Evolutionary conservation across 2,797 vertebrate species (phyloP), one percentile per base, ranked within the genome.

Genomic region (Emys orbicularis): DNA sequence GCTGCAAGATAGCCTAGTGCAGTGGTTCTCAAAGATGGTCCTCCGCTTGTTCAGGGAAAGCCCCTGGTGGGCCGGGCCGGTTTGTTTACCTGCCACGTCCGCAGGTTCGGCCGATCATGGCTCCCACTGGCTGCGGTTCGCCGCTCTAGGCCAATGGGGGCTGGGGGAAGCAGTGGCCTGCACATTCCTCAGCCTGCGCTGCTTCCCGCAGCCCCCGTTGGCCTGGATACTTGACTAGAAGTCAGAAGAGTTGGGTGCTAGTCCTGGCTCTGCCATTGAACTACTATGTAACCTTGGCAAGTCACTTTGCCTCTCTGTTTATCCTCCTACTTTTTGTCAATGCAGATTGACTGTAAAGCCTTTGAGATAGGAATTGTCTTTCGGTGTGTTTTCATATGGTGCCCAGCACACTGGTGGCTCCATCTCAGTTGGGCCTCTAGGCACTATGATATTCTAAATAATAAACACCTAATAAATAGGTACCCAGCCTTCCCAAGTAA

Each of bases 401-500:
- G 59, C 21, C 52, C 81, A 81, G 34, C 23, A 85, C 2, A 79
- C 3, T 12, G 68, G 54, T 0, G 76, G 92, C 2, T 61, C 88
- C 8, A 16, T 59, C n/a, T 89, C 47, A 86, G 34, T 52, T 79
- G 41, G 80, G n/a, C 25, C 23, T 76, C 34, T 68, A 19, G 34
- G 34, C 31, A 65, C 59, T 65, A 65, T 61, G 31, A 61, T 65
- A 65, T 65, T 65, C n/a, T 5, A 27, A 92, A 7, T 21, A 89
- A 34, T 49, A 82, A 84, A 90, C 57, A 44, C 86, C 50, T 16
- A 79, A 19, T 18, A 84, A 90, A 85, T 89, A 90, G 83, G 93
- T 92, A 41, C 92, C 86, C 34, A 92, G 0, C 3, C 21, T 91
- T 94, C 92, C 15, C 93, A 94, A 94, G 74, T 79, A 68, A 91